A percentile compares a stretch with the other conserved stretches of the same genome.
Conservation (phyloP, 2,888 invertebrate species). For the Pristionchus exspectatus region DNA sequence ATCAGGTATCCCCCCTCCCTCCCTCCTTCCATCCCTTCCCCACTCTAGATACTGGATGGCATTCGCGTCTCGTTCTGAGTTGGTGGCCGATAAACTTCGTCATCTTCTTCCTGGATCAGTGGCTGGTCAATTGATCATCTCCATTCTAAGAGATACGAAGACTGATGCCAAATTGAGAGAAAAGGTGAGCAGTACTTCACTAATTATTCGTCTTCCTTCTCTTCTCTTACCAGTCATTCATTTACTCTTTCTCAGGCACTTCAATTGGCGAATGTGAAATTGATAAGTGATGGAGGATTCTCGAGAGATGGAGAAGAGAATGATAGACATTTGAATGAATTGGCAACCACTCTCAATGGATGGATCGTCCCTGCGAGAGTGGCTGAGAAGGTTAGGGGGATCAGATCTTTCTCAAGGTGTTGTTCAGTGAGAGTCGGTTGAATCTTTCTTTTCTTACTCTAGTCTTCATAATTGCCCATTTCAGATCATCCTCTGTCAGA, state of each 20-base stretch:
- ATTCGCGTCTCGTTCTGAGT: constrained; percentile 67
- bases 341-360: constrained; percentile 69
- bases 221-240: not conserved
- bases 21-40: not conserved
- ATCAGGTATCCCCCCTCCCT: constrained; percentile 36
- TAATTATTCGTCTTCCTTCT: not conserved
- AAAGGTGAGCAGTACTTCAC: constrained; percentile 81
- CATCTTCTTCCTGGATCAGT: constrained; percentile 86
- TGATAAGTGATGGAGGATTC: constrained; percentile 83
- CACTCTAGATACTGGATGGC: constrained; percentile 67
- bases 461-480: constrained; percentile 14
- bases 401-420: not conserved
- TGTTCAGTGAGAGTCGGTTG: too few species aligned
- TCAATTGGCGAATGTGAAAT: constrained; percentile 89
- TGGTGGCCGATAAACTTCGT: constrained; percentile 78
- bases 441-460: not conserved
- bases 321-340: constrained; percentile 65
- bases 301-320: constrained; percentile 67
- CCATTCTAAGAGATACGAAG: constrained; percentile 83
- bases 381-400: constrained; percentile 59
- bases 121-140: constrained; percentile 88
- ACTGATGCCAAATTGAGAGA: constrained; percentile 80
- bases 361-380: constrained; percentile 68
- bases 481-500: constrained; percentile 72
- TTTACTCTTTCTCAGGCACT: constrained; percentile 84